These are phyloP conservation scores for Euclidia mi DNA, from an alignment of 2,888 invertebrate species.

Conservation along the genomic window DNA sequence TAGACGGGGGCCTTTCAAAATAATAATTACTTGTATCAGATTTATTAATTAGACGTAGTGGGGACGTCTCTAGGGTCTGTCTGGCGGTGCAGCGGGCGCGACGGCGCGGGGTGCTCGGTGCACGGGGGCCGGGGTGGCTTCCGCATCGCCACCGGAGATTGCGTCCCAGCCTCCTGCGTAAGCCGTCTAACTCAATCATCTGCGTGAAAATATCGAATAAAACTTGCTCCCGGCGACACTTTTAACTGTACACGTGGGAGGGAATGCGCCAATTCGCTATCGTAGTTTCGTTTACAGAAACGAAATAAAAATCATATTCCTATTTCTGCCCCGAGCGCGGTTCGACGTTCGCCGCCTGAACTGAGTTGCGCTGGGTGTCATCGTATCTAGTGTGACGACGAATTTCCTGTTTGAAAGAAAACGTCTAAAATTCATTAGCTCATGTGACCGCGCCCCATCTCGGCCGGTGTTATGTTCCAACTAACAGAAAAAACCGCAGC, in stretches of 20 bases:
- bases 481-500: slow-evolving; percentile 70
- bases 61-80: slow-evolving; percentile 54
- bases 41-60: slow-evolving; percentile 62
- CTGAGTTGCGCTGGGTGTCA: slow-evolving; percentile 57
- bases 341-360: slow-evolving; percentile 50
- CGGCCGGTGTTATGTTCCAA: slow-evolving; percentile 69
- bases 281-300: slow-evolving; percentile 63
- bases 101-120: slow-evolving; percentile 32
- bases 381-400: slow-evolving; percentile 61
- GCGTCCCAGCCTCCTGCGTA: slow-evolving; percentile 85
- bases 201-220: slow-evolving; percentile 85
- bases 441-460: slow-evolving; percentile 65
- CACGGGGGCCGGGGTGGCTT: slow-evolving; percentile 60
- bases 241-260: slow-evolving; percentile 72
- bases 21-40: slow-evolving; percentile 56
- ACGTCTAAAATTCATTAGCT: slow-evolving; percentile 72
- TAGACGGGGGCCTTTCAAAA: slow-evolving; percentile 27
- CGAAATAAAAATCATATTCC: slow-evolving; percentile 66
- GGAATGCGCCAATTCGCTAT: slow-evolving; percentile 62
- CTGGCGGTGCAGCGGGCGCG: slow-evolving; percentile 60
- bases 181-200: slow-evolving; percentile 86
- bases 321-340: slow-evolving; percentile 56
- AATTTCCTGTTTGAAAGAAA: slow-evolving; percentile 74
- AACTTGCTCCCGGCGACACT: slow-evolving; percentile 75
- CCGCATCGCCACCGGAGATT: slow-evolving; percentile 84